These are phyloP conservation scores for Bombus picipes DNA, from an alignment of 1,140 invertebrate genomes.

Conservation along the genomic window DNA sequence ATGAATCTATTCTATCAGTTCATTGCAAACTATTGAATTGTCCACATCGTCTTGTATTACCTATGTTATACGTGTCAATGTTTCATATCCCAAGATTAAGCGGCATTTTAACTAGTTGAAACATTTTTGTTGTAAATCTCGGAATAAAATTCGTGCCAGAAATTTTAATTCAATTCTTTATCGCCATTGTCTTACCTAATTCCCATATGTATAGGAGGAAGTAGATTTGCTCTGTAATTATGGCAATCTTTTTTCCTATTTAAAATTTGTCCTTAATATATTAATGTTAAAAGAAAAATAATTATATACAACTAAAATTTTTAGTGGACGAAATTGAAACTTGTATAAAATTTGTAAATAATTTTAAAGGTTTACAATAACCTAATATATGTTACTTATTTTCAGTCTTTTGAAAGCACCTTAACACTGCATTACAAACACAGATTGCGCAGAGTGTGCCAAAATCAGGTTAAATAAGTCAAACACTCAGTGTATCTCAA, in stretches of 20 bases:
- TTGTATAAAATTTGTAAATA: conserved; percentile 53
- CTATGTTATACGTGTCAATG: conserved; percentile 83
- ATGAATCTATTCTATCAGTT: conserved; percentile 71
- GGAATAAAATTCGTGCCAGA: conserved; percentile 81
- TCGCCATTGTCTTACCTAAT: conserved; percentile 69
- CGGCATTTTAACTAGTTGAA: conserved; percentile 82
- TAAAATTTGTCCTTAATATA: not conserved
- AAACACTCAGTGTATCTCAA: conserved; percentile 38
- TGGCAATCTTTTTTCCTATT: not conserved
- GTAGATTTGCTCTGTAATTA: not conserved
- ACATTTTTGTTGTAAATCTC: conserved; percentile 82
- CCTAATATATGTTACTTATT: conserved; percentile 19
- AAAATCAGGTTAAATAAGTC: conserved; percentile 23
- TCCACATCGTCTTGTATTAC: conserved; percentile 81
- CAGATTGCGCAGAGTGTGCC: conserved; percentile 32
- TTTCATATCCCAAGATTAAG: conserved; percentile 80
- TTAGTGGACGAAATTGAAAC: not conserved
- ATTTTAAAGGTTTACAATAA: conserved; percentile 45
- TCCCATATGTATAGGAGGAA: conserved; percentile 26
- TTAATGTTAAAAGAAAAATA: not conserved
- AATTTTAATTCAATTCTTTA: conserved; percentile 77
- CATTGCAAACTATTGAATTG: conserved; percentile 76
- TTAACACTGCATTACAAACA: conserved; percentile 2
- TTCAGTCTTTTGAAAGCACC: conserved; percentile 23
- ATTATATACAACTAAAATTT: conserved; percentile 14